Conservation (phyloP, 1,140 invertebrate genomes). For the Ceratina calcarata region DNA sequence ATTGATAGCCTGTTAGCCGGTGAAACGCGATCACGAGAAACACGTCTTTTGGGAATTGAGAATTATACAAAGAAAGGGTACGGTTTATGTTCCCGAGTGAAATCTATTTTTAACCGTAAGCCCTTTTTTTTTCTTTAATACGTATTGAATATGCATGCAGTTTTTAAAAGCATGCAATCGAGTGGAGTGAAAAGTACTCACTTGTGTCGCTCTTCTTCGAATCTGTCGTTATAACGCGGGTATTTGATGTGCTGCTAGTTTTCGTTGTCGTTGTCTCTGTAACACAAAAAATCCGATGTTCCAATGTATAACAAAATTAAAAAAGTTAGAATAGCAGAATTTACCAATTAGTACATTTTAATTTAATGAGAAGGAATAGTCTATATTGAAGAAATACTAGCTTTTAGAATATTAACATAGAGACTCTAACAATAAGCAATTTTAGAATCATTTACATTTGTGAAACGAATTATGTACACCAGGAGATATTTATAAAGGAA, state of each 20-base stretch:
- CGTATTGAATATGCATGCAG: background rate
- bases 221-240: conserved; percentile 66
- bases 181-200: conserved; percentile 56
- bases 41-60: background rate
- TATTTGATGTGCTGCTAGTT: conserved; percentile 70
- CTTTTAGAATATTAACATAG: no score
- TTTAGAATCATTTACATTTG: no score
- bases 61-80: background rate
- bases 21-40: background rate
- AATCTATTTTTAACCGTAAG: background rate
- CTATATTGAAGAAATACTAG: no score
- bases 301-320: no score
- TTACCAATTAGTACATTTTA: no score
- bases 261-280: conserved; percentile 77
- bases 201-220: conserved; percentile 74
- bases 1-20: background rate
- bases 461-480: background rate
- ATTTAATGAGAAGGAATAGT: no score
- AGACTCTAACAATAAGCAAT: no score
- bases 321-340: no score
- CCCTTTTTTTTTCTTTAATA: background rate
- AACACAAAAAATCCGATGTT: conserved; percentile 39
- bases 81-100: background rate
- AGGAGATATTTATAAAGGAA: background rate
- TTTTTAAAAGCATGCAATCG: background rate